These are phyloP conservation scores for Glaucomys volans DNA, from an alignment of 2,113 vertebrate species.

Conservation along the genomic window DNA sequence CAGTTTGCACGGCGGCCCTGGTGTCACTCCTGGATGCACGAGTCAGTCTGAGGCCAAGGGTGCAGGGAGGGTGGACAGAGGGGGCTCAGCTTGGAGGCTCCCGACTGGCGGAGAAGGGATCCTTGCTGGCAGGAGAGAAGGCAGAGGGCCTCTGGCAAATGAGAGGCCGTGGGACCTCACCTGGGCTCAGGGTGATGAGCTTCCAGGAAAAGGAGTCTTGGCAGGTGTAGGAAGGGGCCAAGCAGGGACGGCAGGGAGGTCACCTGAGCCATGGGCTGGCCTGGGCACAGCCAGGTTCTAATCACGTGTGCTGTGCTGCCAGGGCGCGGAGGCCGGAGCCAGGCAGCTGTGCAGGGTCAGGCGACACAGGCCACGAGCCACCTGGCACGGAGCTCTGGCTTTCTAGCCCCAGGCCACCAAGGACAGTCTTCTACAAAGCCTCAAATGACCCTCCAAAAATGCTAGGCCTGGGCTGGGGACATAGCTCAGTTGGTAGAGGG, in stretches of 20 bases:
- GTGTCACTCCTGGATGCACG: accelerated
- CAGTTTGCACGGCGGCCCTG: accelerated
- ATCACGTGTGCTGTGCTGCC: accelerated
- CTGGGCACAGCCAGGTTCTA: accelerated
- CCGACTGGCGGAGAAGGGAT: neutral
- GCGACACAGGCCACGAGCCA: accelerated
- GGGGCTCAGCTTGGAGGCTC: accelerated
- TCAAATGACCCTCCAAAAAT: neutral
- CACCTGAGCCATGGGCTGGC: accelerated
- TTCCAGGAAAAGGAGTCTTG: neutral
- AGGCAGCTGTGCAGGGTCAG: accelerated
- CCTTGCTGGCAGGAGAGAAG: accelerated
- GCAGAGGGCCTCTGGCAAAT: accelerated
- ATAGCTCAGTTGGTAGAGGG: too few species aligned
- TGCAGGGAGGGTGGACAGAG: accelerated
- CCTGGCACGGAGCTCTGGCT: too few species aligned
- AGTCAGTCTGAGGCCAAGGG: neutral
- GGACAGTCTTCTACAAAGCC: neutral
- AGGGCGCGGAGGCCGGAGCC: accelerated
- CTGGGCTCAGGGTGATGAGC: accelerated
- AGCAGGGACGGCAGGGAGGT: accelerated
- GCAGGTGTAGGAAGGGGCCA: accelerated
- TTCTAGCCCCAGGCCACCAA: neutral
- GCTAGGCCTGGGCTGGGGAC: too few species aligned
- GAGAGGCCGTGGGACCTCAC: accelerated